Evolutionary conservation across 1,140 invertebrate species (phyloP), one percentile per base, ranked within the genome.

Genomic region (Drosophila chauvacae): DNA sequence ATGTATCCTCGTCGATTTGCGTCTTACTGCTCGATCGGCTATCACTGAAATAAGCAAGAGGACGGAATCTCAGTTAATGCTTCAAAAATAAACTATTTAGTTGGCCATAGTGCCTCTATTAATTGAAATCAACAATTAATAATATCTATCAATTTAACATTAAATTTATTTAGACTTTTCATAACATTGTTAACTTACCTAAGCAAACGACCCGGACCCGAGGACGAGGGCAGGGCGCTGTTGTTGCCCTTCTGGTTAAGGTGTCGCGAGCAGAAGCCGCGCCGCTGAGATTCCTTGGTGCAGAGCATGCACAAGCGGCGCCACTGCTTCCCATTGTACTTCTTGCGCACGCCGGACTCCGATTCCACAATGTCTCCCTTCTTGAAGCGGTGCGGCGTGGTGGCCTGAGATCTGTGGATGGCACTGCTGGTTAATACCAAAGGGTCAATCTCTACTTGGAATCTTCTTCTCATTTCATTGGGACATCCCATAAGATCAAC

Each of bases 281-380:
- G 94, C 41, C 98, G 94, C 93, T 99, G 98, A 82, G 98, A 99
- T 94, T 99, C 98, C 94, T 99, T 99, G n/a, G 96, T 97, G 93
- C 98, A 99, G 61, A 97, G 97, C 66, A 97, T 98, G 77, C 92
- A 93, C 44, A 99, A 94, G 84, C 98, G 94, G 75, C 98, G 95
- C 99, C 98, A 99, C 92, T 99, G 99, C 94, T 99, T 99, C 7
- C 99, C 99, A 94, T 99, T 99, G 93, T 98, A 99, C 94, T 99
- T 99, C 94, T 99, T 99, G 5, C 98, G 94, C 79, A 99, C 98
- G 74, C 98, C 98, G 91, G 97, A 98, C 50, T 98, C 97, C 51
- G 97, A 98, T 33, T 97, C 96, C 37, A 99, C 98, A 83, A 99
- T 97, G 93, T 99, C 98, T 71, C 98, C 99, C 94, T 99, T 99